Conservation (phyloP, 2,797 vertebrate genomes). For the Petrocephalus schoutedeni region DNA sequence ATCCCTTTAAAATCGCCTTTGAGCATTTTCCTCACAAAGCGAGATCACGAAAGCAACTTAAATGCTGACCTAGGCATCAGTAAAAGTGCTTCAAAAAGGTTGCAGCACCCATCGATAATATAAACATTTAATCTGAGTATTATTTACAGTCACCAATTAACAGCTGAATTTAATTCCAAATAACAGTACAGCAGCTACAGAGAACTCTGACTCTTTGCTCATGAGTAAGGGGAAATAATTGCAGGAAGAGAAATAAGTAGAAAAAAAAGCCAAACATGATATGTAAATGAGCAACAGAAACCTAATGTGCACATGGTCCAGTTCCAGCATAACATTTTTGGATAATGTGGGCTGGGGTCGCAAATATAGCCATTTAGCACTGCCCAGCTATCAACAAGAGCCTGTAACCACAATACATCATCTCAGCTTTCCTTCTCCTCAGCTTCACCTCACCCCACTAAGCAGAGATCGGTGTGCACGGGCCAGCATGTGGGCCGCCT, state of each 20-base stretch:
- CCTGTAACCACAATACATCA: constrained; percentile 31
- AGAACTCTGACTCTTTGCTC: not conserved
- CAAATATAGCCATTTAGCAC: not conserved
- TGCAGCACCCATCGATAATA: not conserved
- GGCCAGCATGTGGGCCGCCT: constrained; percentile 34
- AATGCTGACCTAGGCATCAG: not conserved
- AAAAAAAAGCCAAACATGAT: not conserved
- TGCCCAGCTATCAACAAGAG: constrained; percentile 29
- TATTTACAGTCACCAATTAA: not conserved
- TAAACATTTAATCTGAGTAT: not conserved
- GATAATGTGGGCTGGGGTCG: not conserved
- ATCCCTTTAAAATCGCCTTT: not conserved
- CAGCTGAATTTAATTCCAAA: not conserved
- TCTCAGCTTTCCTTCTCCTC: constrained; percentile 25
- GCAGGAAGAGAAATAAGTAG: not conserved
- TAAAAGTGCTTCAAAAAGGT: not conserved
- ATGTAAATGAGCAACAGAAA: not conserved
- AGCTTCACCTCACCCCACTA: constrained; percentile 38
- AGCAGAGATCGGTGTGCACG: constrained; percentile 35
- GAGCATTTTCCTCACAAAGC: not conserved
- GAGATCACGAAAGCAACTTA: not conserved
- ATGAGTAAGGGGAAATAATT: not conserved
- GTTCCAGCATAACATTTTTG: not conserved
- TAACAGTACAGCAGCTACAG: not conserved
- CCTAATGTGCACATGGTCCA: not conserved